A percentile compares a stretch with the other conserved stretches of the same genome.
phyloP scores from a whole-genome alignment of 2,888 invertebrate genomes.

The Pseudeuparius sepicola region DNA sequence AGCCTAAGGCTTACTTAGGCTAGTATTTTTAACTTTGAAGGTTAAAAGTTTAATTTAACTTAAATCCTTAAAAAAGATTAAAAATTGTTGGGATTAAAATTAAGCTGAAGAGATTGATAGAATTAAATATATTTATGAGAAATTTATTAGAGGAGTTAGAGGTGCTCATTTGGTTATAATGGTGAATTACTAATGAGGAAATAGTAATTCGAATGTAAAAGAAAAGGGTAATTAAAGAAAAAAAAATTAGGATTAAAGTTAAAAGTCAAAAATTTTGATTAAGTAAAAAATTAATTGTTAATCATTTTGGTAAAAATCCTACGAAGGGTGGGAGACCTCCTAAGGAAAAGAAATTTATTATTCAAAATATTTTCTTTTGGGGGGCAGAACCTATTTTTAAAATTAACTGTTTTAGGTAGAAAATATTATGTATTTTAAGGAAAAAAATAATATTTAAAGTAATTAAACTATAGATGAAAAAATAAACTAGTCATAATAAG shows the following conservation, averaged over 20 bases:
- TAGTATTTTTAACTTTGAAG: no score
- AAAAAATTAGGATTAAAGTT: constrained; percentile 43
- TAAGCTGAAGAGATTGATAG: no score
- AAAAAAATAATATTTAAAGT: constrained; percentile 39
- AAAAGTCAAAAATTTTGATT: constrained; percentile 38
- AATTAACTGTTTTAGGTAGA: constrained; percentile 45
- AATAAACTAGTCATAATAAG: no score
- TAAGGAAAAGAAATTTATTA: constrained; percentile 47
- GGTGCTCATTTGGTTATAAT: no score
- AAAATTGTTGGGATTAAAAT: no score
- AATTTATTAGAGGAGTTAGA: no score
- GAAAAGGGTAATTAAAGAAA: no score
- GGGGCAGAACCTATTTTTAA: constrained; percentile 36
- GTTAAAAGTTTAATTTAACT: no score
- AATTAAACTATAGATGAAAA: constrained; percentile 43
- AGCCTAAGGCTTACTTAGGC: no score
- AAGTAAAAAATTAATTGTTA: constrained; percentile 46
- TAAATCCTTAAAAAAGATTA: no score
- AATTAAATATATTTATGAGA: no score
- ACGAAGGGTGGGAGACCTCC: constrained; percentile 50
- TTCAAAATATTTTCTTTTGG: constrained; percentile 42
- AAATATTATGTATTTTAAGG: constrained; percentile 43
- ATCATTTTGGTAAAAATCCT: constrained; percentile 54
- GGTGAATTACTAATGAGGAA: no score
- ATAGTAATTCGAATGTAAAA: constrained; percentile 46